Evolutionary conservation across 1,140 invertebrate species (phyloP).

Genomic region (Drusus annulatus): DNA sequence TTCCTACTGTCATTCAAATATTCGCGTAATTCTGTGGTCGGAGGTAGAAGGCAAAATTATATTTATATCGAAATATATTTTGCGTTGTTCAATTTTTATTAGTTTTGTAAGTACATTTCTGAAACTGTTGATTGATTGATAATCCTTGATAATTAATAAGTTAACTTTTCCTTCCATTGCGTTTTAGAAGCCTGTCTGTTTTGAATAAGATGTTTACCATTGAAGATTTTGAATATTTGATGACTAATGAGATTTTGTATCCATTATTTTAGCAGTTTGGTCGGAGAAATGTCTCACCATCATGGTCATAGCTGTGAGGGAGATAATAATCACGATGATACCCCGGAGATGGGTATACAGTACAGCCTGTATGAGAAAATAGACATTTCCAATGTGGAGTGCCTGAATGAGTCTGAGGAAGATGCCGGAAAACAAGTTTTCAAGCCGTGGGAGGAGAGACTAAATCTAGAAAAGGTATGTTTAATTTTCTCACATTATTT

Average conservation of each 20-base stretch:
- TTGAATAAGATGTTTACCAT: no score
- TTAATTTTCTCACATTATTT: background rate
- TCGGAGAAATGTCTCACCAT: constrained; percentile 58
- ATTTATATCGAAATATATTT: no score
- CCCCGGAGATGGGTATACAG: constrained; percentile 84
- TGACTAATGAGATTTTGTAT: background rate
- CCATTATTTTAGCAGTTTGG: background rate
- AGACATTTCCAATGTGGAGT: constrained; percentile 89
- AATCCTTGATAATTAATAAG: no score
- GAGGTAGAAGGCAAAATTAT: no score
- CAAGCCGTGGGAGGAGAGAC: constrained; percentile 91
- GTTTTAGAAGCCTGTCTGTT: no score
- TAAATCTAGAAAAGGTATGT: constrained; percentile 81
- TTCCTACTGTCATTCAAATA: no score
- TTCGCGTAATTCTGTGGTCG: no score
- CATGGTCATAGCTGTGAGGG: constrained; percentile 60
- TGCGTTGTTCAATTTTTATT: no score
- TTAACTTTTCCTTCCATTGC: no score
- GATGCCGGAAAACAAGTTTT: constrained; percentile 91
- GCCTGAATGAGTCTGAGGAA: constrained; percentile 90
- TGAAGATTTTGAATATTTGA: background rate
- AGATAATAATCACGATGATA: constrained; percentile 73
- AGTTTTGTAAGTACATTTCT: no score
- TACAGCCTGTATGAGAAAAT: constrained; percentile 94
- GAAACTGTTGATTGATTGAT: no score